These are phyloP conservation scores for Chiridota heheva DNA, from an alignment of 35 echinoderm and acorn worm genomes.

Conservation along the genomic window DNA sequence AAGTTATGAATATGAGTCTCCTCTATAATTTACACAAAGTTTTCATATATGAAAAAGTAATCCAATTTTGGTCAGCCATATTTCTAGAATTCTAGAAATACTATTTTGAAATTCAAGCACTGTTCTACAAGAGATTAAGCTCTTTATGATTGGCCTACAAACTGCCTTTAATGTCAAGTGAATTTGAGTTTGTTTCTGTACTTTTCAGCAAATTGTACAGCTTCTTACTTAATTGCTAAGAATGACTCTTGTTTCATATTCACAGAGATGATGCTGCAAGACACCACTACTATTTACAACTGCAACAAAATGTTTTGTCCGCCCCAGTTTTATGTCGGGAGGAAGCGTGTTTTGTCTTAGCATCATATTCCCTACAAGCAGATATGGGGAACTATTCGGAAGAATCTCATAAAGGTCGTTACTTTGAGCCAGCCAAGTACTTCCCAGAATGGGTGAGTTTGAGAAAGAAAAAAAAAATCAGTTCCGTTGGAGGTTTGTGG, in stretches of 20 bases:
- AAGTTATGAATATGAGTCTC: no score
- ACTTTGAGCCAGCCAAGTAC: constrained; percentile 93
- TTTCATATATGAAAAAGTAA: no score
- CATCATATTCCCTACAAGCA: constrained; percentile 93
- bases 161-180: no score
- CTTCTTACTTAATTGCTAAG: not conserved
- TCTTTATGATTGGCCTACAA: no score
- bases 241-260: constrained; percentile 4
- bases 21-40: no score
- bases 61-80: no score
- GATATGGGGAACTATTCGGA: constrained; percentile 90
- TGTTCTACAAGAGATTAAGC: no score
- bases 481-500: no score
- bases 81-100: no score
- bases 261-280: constrained; percentile 94
- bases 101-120: no score
- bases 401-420: constrained; percentile 63
- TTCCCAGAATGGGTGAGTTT: constrained; percentile 96
- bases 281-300: constrained; percentile 92
- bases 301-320: constrained; percentile 86
- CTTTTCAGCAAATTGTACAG: not conserved
- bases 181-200: no score
- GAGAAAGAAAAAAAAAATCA: no score
- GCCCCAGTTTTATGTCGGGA: constrained; percentile 90
- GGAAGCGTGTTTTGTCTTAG: constrained; percentile 88